Evolutionary conservation across 2,113 vertebrate species (phyloP), one percentile per base, ranked within the genome.

Genomic region (Recurvirostra avosetta): DNA sequence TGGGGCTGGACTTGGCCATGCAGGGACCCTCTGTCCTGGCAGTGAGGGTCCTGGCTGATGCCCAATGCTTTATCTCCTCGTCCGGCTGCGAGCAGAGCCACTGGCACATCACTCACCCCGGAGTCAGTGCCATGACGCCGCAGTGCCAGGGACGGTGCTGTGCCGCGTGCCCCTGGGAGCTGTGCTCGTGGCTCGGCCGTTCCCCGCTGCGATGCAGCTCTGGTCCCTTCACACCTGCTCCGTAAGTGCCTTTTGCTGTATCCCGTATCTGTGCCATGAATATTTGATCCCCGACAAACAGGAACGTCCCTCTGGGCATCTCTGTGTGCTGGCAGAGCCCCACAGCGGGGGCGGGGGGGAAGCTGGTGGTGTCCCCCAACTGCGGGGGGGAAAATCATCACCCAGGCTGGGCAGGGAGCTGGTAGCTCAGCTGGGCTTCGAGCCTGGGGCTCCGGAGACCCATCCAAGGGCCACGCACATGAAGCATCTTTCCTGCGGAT

Each of bases 261-360:
- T 30, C 92, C 81, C 53, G 0, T 50, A 75, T 45, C 87, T 22
- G 29, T 7, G 12, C 87, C 92, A 95, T 96, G 4, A 96, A 94
- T 96, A 95, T 96, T 96, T 96, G 87, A 95, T 96, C 87, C 87
- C 58, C 0, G 67, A 91, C 75, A 96, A 94, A 95, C 5, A 11
- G 84, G 67, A 43, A 25, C 1, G 4, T 59, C 41, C 25, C 92
- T 36, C 15, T 0, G 26, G 72, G 53, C 1, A 2, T 5, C 50
- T 30, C 34, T 0, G 2, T 1, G 20, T 19, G 74, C 52, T 2
- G 11, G 49, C 71, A 65, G 25, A 41, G 29, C 65, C 55, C 29
- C 7, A 5, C 13, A 8, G 53, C 0, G 26, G 16, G 17, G 17
- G 43, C 5, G 17, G 16, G 62, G n/a, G 86, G 58, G 55, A 20